phyloP scores from a whole-genome alignment of 1,140 invertebrate species.

The Pemphigus obesinymphae region DNA sequence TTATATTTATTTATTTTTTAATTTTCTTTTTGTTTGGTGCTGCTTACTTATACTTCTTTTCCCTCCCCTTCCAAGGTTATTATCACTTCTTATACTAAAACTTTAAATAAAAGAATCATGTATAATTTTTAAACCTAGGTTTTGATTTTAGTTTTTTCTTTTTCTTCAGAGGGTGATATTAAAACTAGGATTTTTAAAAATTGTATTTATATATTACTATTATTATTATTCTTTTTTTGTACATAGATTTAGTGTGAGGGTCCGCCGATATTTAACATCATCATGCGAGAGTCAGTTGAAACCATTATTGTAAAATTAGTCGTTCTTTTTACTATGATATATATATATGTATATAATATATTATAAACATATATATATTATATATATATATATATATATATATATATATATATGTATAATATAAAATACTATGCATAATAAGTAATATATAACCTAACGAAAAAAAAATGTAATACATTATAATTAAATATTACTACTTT shows the following conservation, averaged over 20 bases:
- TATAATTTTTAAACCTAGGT: conserved; percentile 3
- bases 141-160: background rate
- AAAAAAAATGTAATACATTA: conserved; percentile 36
- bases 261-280: conserved; percentile 21
- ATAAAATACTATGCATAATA: conserved; percentile 33
- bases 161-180: background rate
- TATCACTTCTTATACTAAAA: background rate
- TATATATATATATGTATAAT: conserved; percentile 9
- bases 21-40: conserved; percentile 30
- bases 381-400: conserved; percentile 18
- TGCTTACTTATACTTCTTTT: conserved; percentile 28
- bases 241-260: conserved; percentile 38
- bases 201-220: background rate
- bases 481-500: conserved; percentile 41
- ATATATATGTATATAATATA: too few species aligned
- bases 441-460: conserved; percentile 32
- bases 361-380: conserved; percentile 12
- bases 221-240: conserved; percentile 28
- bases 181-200: conserved; percentile 2
- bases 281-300: conserved; percentile 13
- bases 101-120: background rate
- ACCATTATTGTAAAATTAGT: conserved; percentile 35
- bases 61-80: background rate
- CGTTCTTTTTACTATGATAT: conserved; percentile 20
- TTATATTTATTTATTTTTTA: conserved; percentile 16